Evolutionary conservation across 1,140 invertebrate species (phyloP).

Genomic region (Atta colombica): DNA sequence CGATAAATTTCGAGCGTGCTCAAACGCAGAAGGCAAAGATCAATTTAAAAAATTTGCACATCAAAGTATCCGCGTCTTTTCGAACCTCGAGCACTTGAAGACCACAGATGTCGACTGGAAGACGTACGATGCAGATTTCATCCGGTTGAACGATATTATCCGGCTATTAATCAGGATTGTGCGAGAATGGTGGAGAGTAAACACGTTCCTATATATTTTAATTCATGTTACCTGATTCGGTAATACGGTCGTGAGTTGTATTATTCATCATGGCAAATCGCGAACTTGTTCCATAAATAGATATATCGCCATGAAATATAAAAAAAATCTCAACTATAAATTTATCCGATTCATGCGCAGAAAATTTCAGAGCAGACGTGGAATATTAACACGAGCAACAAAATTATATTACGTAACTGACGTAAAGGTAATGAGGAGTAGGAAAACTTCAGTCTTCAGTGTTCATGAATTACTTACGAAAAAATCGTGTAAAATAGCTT

Average conservation of each 20-base stretch:
- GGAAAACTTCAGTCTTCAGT: constrained; percentile 5
- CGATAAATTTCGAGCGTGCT: constrained; percentile 32
- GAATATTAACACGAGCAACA: constrained; percentile 25
- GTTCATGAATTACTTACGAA: constrained; percentile 38
- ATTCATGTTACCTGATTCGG: constrained; percentile 57
- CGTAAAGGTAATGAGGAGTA: neutral
- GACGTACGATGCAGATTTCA: constrained; percentile 73
- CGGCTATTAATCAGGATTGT: constrained; percentile 83
- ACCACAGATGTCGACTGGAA: constrained; percentile 57
- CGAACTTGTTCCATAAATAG: neutral
- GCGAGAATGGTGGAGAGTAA: constrained; percentile 32
- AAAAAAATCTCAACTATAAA: constrained; percentile 22
- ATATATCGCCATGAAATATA: neutral
- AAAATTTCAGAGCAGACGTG: neutral
- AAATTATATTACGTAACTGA: neutral
- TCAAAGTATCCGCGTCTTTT: constrained; percentile 61
- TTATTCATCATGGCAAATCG: constrained; percentile 62
- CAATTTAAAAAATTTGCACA: constrained; percentile 51
- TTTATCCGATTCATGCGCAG: neutral
- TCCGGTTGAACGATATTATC: constrained; percentile 82
- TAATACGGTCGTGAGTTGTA: neutral
- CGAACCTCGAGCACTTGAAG: neutral
- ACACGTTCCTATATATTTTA: constrained; percentile 48
- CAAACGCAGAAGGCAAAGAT: constrained; percentile 11
- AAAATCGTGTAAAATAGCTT: constrained; percentile 17